Conservation (phyloP, 64 coral and sea anemone species). For the Actinia equina region DNA sequence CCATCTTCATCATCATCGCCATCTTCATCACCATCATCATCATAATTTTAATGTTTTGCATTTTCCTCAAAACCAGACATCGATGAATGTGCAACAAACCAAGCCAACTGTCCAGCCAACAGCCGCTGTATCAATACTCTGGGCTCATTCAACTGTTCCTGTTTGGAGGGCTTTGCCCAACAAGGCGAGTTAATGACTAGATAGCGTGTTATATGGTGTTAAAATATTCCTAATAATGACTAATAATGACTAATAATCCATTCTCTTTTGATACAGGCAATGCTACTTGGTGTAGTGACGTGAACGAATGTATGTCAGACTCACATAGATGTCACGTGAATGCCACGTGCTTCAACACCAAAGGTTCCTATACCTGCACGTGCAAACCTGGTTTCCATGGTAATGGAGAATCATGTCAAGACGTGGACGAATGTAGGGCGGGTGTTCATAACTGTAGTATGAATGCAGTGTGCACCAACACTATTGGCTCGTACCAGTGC, state of each 20-base stretch:
- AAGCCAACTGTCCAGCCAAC: slow-evolving; percentile 10
- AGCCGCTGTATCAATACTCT: neutral
- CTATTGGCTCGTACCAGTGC: neutral
- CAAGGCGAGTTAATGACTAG: no score
- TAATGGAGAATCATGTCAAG: neutral
- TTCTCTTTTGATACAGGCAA: neutral
- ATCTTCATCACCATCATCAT: no score
- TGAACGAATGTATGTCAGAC: neutral
- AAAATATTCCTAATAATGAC: no score
- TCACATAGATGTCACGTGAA: neutral
- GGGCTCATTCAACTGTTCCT: slow-evolving; percentile 2
- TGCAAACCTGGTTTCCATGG: slow-evolving; percentile 9
- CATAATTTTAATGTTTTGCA: no score
- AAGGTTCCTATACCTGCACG: neutral
- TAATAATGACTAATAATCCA: no score
- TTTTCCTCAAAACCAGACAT: neutral
- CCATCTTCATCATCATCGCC: no score
- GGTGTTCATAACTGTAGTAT: slow-evolving; percentile 9
- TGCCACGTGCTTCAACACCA: neutral
- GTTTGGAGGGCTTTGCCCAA: neutral
- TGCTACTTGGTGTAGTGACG: neutral
- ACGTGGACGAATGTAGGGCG: slow-evolving; percentile 1
- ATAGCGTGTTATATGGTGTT: no score
- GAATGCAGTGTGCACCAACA: neutral
- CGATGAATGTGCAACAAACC: slow-evolving; percentile 14